Conservation (phyloP, 2,113 vertebrate genomes). For the Progne subis region DNA sequence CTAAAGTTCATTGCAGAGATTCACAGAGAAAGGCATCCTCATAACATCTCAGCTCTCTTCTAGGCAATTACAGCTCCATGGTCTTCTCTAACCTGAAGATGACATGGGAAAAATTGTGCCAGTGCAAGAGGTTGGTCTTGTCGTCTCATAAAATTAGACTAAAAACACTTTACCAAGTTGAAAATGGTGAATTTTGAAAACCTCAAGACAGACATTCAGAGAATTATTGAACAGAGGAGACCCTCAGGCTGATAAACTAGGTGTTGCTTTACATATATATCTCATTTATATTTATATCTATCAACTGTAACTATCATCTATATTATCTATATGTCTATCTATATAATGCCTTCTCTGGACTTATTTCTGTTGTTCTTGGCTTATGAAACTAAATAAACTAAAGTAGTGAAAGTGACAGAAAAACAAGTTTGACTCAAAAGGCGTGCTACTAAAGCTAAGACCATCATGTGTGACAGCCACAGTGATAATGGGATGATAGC, state of each 20-base stretch:
- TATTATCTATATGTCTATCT: not conserved
- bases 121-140: not conserved
- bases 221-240: not conserved
- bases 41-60: not conserved
- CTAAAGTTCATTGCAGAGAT: not conserved
- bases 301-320: not conserved
- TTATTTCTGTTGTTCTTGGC: not conserved
- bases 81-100: not conserved
- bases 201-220: not conserved
- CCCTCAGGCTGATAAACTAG: not conserved
- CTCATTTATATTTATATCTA: not conserved
- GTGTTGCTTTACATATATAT: not conserved
- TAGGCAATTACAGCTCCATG: not conserved
- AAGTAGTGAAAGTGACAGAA: not conserved
- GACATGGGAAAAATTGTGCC: not conserved
- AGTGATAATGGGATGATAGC: not conserved
- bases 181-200: not conserved
- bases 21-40: not conserved
- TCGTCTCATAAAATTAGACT: not conserved
- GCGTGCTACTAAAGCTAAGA: not conserved
- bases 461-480: not conserved
- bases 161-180: not conserved
- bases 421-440: not conserved
- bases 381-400: not conserved
- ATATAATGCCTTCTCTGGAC: not conserved